Evolutionary conservation across 2,113 vertebrate genomes (phyloP), one percentile per base, ranked within the genome.

Genomic region (Entelurus aequoreus): DNA sequence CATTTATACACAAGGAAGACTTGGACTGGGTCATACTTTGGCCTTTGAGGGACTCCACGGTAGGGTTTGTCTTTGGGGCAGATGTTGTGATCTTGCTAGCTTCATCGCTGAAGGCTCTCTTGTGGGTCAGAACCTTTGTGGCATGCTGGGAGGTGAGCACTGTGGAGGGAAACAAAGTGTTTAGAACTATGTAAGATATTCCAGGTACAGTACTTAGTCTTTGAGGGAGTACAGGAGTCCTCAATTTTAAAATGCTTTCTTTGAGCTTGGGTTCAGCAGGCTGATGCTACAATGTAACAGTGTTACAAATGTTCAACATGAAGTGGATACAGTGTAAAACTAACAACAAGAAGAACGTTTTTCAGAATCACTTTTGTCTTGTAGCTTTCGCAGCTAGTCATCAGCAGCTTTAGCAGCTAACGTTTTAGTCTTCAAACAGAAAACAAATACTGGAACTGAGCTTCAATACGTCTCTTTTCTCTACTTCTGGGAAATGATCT

Each of bases 1-100:
- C 96, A 0, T 99, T 99, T 84, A 99, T 94, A 63, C 97, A 99
- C 40, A 99, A 84, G 0, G 95, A 95, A 0, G 96, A 98, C 49
- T 92, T 86, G 51, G 94, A 93, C 66, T 80, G 77, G 0, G 90
- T 69, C 2, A 91, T 92, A 0, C 69, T 84, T 35, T 90, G 92
- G 66, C 91, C 86, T 78, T 89, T 90, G 1, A 92, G 85, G 64
- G 84, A 91, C 64, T 89, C 93, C 38, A 87, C 44, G 0, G 83
- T 82, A 0, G 54, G 74, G 53, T 74, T 80, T 5, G 90, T 47
- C 48, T 89, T 88, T n/a, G 78, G 81, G 51, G 63, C 55, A 37
- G 72, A 46, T 0, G 80, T 72, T 1, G 84, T 88, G 58, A 91
- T 62, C 61, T 92, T 94, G 71, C 87, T 92, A 13, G 88, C 91